Evolutionary conservation across 2,888 invertebrate genomes (phyloP).

Genomic region (Brachynemurus nebulosus): DNA sequence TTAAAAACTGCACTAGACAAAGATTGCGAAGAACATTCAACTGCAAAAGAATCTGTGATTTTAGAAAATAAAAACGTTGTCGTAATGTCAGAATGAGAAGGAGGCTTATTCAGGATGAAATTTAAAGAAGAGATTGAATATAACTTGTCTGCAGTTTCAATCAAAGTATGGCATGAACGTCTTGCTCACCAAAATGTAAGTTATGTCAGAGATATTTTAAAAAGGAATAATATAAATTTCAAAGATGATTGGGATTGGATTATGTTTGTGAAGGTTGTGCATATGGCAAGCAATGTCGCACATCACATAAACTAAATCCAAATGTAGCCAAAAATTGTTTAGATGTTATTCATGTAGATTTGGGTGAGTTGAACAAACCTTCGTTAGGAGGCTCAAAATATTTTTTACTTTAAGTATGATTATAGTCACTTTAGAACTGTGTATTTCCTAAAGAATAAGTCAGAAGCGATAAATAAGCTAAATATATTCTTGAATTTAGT

Average conservation of each 20-base stretch:
- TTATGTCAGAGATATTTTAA: no score
- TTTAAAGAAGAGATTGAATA: no score
- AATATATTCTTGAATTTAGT: no score
- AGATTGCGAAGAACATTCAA: slow-evolving; percentile 15
- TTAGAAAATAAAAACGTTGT: slow-evolving; percentile 12
- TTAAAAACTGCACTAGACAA: slow-evolving; percentile 14
- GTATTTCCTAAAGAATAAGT: no score
- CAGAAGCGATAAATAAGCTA: no score
- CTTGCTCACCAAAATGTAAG: no score
- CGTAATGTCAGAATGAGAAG: slow-evolving; percentile 14
- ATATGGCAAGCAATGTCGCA: slow-evolving; percentile 20
- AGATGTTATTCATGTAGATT: slow-evolving; percentile 20
- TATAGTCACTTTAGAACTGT: no score
- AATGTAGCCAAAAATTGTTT: slow-evolving; percentile 1
- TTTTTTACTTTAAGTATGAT: no score
- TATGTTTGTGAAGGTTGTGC: slow-evolving; percentile 20
- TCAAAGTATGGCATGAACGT: no score
- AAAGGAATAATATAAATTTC: slow-evolving; percentile 15
- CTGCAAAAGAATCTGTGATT: slow-evolving; percentile 14
- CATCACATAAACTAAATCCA: slow-evolving; percentile 14
- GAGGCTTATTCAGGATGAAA: slow-evolving; percentile 17
- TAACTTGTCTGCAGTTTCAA: no score
- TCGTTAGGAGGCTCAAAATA: no score
- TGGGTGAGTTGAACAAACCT: no score
- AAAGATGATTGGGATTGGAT: slow-evolving; percentile 20